phyloP scores from a whole-genome alignment of 2,888 invertebrate species.

The Slavum lentiscoides region DNA sequence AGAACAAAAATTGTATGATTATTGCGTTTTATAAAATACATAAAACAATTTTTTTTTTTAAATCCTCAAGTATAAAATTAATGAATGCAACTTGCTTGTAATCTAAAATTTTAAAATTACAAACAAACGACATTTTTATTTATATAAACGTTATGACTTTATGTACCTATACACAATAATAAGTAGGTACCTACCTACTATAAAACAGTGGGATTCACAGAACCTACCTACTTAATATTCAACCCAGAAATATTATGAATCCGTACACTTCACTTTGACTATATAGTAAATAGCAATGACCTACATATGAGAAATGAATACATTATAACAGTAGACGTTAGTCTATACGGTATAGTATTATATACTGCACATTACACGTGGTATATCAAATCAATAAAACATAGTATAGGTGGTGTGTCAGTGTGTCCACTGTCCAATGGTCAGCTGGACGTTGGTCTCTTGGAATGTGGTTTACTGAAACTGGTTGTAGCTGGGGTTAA shows the following conservation, averaged over 20 bases:
- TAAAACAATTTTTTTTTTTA: no score
- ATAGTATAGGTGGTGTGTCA: no score
- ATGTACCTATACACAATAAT: no score
- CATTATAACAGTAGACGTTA: not conserved
- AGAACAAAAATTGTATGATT: no score
- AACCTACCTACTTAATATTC: not conserved
- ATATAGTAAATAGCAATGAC: conserved; percentile 12
- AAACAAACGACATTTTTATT: no score
- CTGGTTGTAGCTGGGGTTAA: conserved; percentile 38
- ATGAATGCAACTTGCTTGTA: no score
- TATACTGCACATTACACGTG: not conserved
- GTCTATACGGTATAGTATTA: not conserved
- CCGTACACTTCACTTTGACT: conserved; percentile 29
- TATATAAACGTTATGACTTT: no score
- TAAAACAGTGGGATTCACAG: no score
- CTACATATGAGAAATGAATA: conserved; percentile 37
- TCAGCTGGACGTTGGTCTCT: conserved; percentile 22
- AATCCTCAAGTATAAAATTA: no score
- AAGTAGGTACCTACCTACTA: no score
- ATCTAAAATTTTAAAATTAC: no score
- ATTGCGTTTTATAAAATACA: no score
- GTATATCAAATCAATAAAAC: conserved; percentile 19
- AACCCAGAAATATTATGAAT: conserved; percentile 17
- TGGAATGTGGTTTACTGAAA: conserved; percentile 50
- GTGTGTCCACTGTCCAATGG: not conserved